A percentile compares a stretch with the other conserved stretches of the same genome.
Conservation (phyloP, 2,797 vertebrate species). For the Lateolabrax maculatus region DNA sequence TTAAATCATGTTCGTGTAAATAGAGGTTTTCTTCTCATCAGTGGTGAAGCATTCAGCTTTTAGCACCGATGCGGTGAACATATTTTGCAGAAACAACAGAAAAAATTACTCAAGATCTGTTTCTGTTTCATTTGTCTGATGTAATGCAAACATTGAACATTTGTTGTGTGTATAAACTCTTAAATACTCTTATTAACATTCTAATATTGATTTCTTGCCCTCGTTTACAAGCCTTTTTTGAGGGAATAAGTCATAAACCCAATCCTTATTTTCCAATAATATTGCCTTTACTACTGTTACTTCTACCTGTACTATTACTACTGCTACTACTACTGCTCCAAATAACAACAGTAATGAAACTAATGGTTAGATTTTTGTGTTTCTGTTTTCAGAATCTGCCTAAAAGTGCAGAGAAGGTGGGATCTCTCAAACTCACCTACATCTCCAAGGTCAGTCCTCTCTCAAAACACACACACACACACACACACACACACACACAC, state of each 20-base stretch:
- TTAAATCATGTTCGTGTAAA: background rate
- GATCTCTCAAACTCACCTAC: constrained; percentile 71
- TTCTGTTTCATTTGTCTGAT: too few relatives aligned
- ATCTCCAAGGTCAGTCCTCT: constrained; percentile 73
- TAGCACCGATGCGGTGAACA: too few relatives aligned
- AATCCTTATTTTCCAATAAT: background rate
- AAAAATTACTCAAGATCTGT: too few relatives aligned
- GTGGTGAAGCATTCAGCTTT: too few relatives aligned
- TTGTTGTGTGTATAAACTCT: too few relatives aligned
- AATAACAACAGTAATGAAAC: background rate
- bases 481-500: too few relatives aligned
- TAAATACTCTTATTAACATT: too few relatives aligned
- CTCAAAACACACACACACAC: background rate
- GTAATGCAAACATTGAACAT: too few relatives aligned
- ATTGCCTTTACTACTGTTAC: background rate
- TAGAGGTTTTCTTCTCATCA: too few relatives aligned
- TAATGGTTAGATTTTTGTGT: background rate
- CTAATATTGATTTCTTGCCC: background rate
- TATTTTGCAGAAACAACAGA: too few relatives aligned
- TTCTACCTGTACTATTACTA: background rate
- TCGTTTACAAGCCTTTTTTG: background rate
- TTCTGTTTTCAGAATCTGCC: constrained; percentile 68
- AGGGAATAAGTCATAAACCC: background rate
- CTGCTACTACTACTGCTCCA: background rate
- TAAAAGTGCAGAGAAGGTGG: constrained; percentile 64